These are phyloP conservation scores for Metaphire vulgaris DNA, from an alignment of 1,140 invertebrate species.

Conservation along the genomic window DNA sequence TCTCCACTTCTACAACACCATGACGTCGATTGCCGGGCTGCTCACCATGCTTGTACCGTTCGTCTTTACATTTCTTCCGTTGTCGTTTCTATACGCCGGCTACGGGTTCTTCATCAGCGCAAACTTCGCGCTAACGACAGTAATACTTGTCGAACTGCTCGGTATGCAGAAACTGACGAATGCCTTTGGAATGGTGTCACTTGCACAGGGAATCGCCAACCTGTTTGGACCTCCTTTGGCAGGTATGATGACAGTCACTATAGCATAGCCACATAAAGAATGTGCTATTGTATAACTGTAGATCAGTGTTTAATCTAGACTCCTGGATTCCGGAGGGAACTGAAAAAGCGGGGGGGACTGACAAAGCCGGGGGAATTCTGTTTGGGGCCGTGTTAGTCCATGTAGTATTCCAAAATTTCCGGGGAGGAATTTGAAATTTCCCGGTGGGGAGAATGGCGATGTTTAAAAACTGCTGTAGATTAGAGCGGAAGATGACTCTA, in stretches of 20 bases:
- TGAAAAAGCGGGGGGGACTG: no score
- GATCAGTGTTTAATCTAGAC: no score
- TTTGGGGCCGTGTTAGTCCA: no score
- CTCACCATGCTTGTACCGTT: slow-evolving; percentile 23
- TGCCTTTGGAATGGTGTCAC: slow-evolving; percentile 48
- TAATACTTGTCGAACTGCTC: slow-evolving; percentile 47
- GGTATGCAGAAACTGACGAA: slow-evolving; percentile 48
- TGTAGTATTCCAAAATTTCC: no score
- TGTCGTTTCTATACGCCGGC: slow-evolving; percentile 34
- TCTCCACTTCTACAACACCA: slow-evolving; percentile 37
- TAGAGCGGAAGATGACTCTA: not conserved
- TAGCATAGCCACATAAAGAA: not conserved
- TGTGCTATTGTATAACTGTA: not conserved
- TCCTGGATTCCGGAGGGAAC: no score
- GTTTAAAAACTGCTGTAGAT: not conserved
- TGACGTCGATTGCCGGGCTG: slow-evolving; percentile 19
- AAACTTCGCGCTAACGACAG: slow-evolving; percentile 46
- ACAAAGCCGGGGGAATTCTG: no score
- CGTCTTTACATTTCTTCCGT: slow-evolving; percentile 34
- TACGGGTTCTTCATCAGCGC: slow-evolving; percentile 50
- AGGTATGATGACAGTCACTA: slow-evolving; percentile 33
- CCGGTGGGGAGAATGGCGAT: not conserved
- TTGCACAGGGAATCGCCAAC: slow-evolving; percentile 49
- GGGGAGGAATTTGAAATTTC: no score
- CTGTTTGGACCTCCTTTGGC: slow-evolving; percentile 47